Evolutionary conservation across 2,797 vertebrate species (phyloP).

Genomic region (Semotilus atromaculatus): DNA sequence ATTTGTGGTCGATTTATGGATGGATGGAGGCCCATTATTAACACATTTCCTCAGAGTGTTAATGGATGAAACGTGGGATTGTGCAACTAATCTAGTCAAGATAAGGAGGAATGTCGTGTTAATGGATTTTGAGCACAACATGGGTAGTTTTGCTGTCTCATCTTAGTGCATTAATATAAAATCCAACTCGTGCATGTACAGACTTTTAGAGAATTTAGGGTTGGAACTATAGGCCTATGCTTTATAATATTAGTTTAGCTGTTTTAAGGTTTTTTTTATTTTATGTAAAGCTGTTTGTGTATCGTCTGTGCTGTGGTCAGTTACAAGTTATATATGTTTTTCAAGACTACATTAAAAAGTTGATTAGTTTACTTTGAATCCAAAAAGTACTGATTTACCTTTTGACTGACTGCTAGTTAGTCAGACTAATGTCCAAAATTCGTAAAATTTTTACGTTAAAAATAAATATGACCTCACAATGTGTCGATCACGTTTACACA

Average conservation of each 20-base stretch:
- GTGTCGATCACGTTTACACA: too few species aligned
- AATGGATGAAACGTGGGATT: background rate
- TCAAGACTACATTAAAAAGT: too few species aligned
- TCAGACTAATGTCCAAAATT: too few species aligned
- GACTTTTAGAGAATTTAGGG: background rate
- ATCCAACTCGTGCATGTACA: background rate
- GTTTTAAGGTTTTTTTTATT: background rate
- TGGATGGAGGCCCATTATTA: slow-evolving; percentile 15
- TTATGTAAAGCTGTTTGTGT: background rate
- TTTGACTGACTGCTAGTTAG: too few species aligned
- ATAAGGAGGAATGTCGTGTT: background rate
- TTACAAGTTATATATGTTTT: too few species aligned
- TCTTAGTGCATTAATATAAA: background rate
- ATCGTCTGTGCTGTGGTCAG: too few species aligned
- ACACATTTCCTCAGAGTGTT: slow-evolving; percentile 3
- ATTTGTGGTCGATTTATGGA: slow-evolving; percentile 16
- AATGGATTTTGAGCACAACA: background rate
- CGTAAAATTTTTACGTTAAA: too few species aligned
- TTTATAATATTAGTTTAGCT: background rate
- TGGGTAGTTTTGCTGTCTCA: background rate
- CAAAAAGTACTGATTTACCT: too few species aligned
- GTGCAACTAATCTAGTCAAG: background rate
- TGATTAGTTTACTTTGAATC: too few species aligned
- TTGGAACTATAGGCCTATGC: background rate
- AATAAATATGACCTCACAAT: too few species aligned